phyloP scores from a whole-genome alignment of 2,113 vertebrate genomes.

The Pampusana beccarii region DNA sequence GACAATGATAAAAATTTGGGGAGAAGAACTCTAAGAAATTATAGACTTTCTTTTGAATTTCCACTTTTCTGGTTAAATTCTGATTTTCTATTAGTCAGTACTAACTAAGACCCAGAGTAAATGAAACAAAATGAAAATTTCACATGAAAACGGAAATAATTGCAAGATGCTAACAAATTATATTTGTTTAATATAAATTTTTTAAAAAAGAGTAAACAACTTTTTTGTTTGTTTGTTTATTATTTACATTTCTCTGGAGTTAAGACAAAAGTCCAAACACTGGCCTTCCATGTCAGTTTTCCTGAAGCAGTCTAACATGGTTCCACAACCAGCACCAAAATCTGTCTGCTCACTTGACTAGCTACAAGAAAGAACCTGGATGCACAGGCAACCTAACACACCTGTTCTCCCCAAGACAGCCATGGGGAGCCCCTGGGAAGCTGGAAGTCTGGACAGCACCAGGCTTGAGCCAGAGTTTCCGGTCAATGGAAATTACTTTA shows the following conservation, averaged over 20 bases:
- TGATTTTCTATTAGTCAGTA: neutral
- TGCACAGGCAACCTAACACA: neutral
- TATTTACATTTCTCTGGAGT: neutral
- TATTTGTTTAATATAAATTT: neutral
- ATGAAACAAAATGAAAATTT: neutral
- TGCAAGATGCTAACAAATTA: neutral
- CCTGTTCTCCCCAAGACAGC: accelerated
- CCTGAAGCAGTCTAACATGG: neutral
- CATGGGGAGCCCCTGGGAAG: neutral
- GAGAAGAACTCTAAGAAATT: neutral
- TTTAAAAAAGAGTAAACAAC: too few species aligned
- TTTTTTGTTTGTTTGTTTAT: neutral
- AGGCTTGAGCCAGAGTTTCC: neutral
- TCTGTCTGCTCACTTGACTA: neutral
- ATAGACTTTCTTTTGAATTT: neutral
- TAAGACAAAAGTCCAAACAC: neutral
- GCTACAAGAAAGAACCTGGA: neutral
- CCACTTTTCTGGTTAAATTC: neutral
- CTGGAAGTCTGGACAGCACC: neutral
- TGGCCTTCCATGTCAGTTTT: neutral
- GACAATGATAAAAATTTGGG: neutral
- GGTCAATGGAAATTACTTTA: neutral
- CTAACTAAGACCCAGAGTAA: neutral
- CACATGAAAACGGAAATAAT: neutral
- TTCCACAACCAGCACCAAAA: neutral